Base-by-base conservation (phyloP, 2,888 invertebrate genomes). In the Eumacrocentrus americanus region DNA sequence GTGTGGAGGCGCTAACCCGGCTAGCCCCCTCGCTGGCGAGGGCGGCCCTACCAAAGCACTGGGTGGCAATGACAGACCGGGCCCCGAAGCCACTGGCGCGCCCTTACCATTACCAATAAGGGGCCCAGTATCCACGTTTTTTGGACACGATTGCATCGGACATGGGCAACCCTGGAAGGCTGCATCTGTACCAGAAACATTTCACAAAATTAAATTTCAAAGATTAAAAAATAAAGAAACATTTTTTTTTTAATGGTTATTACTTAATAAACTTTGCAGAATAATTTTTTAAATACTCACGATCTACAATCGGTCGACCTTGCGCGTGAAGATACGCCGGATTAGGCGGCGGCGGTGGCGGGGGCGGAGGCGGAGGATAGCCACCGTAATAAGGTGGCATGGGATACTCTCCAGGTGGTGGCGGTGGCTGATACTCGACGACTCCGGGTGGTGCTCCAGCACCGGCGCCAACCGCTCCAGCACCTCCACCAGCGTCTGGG, bases 81-180 rank as follows among this genome's bases (percentile, higher is more conserved):
- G 79, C 76, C 80, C 80, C 72, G 79, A 76, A 73, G 75, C 77
- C 70, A 81, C 80, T 80, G 80, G 80, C 79, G 79, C 80, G 82
- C 83, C 84, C 88, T 92, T 92, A 90, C 90, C 89, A 89, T 91
- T 92, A 92, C 93, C 93, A 93, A 92, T 92, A 93, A 91, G 93
- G 91, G 93, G 93, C 89, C 94, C 94, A 94, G 93, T 92, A 92
- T 89, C 92, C 90, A 91, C 94, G 94, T 94, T 94, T 94, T 94
- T 94, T 94, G 94, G 92, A 94, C 92, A 94, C 88, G 92, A 89
- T 86, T 92, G 92, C 87, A 92, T 88, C 84, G 93, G 92, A 87
- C 93, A 94, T 76, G 93, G 91, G 83, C 94, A 93, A 83, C 87
- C 85, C 77, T 86, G 87, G 81, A 88, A 85, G 81, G 88, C 84